Base-by-base conservation (phyloP, 2,113 vertebrate genomes). In the Colius striatus region DNA sequence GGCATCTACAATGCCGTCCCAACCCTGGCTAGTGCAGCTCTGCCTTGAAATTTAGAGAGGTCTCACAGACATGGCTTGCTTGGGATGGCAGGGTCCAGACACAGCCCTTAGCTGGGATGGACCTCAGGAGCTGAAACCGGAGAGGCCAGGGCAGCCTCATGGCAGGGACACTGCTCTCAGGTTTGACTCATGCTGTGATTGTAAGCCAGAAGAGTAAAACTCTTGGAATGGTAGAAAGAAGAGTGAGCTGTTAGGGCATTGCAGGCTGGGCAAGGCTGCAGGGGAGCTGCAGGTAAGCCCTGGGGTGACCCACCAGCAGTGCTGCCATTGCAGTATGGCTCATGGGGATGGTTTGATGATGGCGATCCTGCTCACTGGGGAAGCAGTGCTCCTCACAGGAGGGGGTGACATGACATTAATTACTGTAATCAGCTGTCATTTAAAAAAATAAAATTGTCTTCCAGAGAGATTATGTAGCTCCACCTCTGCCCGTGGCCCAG, bases 11-110 rank as follows among this genome's bases (percentile, higher is more conserved):
- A 15, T 29, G 36, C 27, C 57, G 27, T 79, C 45, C 38, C 13
- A 30, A 3, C 9, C 25, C 41, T 22, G 53, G 36, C 32, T 25
- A 17, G 10, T 1, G 14, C 66, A 60, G 32, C 43, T 63, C 19
- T 36, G 8, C 9, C 29, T 32, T 27, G 48, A 63, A 32, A 47
- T 51, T 16, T 12, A 43, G 48, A 65, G 38, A 43, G 25, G 30
- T 26, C 17, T 25, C 32, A 6, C 7, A 1, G 3, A 10, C 23
- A 12, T 2, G 2, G 41, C 34, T 9, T 1, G 0, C 5, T 2
- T 8, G 34, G 27, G 47, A 43, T 29, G 30, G 32, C 10, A 8
- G 41, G 15, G 16, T 11, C 45, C 47, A 47, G 38, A 21, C 2
- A 0, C 14, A 48, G 14, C 34, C 26, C n/a, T 61, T 54, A 30